phyloP scores from a whole-genome alignment of 2,797 vertebrate species.

The Paramormyrops hopkinsi region DNA sequence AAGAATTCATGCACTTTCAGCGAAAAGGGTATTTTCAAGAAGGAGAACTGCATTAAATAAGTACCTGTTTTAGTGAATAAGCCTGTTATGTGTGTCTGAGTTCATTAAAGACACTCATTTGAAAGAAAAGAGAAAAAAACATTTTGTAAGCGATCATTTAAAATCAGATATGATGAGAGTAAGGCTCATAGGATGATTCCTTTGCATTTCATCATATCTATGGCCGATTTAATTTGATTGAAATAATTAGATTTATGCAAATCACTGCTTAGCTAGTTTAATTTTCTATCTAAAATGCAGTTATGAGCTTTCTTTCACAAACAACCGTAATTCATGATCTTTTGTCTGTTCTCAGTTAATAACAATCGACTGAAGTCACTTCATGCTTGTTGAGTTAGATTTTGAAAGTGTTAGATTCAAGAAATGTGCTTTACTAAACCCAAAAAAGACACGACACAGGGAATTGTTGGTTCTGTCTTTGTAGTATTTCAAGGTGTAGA shows the following conservation, averaged over 20 bases:
- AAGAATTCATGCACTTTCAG: not conserved
- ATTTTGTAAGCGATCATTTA: constrained; percentile 23
- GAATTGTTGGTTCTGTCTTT: not conserved
- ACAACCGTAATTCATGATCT: not conserved
- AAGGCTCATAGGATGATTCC: not conserved
- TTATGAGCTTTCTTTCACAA: not conserved
- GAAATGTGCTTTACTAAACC: not conserved
- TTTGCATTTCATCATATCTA: constrained; percentile 18
- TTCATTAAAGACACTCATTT: not conserved
- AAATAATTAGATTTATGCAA: constrained; percentile 20
- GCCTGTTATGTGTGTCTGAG: not conserved
- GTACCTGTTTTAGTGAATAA: not conserved
- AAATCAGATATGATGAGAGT: constrained; percentile 33
- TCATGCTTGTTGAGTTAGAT: not conserved
- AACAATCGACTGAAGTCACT: not conserved
- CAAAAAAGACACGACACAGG: not conserved
- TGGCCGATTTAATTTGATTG: constrained; percentile 8
- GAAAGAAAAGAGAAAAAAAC: constrained; percentile 10
- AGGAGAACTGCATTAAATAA: not conserved
- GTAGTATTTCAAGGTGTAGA: not conserved
- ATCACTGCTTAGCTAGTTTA: constrained; percentile 11
- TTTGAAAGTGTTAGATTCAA: not conserved
- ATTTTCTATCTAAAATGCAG: constrained; percentile 3
- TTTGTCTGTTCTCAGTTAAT: not conserved
- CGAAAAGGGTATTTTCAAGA: not conserved